Evolutionary conservation across 1,140 invertebrate species (phyloP), one percentile per base, ranked within the genome.

Genomic region (Lepidurus couesii): DNA sequence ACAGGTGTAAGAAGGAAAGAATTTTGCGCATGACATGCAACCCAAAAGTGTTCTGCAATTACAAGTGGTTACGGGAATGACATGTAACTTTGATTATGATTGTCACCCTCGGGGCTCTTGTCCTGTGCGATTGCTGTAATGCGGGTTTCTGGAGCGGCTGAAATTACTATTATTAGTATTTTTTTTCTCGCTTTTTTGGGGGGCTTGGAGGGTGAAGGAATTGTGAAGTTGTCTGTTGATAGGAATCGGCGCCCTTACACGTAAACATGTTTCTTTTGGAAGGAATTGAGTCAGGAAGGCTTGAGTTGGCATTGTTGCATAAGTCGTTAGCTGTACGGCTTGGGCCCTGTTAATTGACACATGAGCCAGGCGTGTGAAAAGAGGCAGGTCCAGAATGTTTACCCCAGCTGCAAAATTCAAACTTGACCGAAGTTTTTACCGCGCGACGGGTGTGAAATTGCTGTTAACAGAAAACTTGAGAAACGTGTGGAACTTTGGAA

Each of bases 321-420:
- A n/a, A 65, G 53, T 65, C 53, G 21, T 65, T 65, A 65, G 53
- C 21, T 47, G 16, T 21, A 65, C 16, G 53, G 16, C 21, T 65
- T 9, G 53, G 21, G 53, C 13, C 53, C 21, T 21, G 53, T 65
- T 65, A 65, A 65, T 65, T 65, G 53, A 65, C 53, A 65, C 53
- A 65, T 65, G 53, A 65, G 53, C 53, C 53, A n/a, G 53, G 53
- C 53, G 53, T 65, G 53, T 65, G 53, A 65, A 65, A 65, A 65
- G 53, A 65, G 53, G 45, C 45, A 47, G 10, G 45, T 65, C 4
- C 21, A 34, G 34, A 21, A 9, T 65, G n/a, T 21, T 65, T 65
- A 65, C n/a, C 53, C 21, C 53, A 65, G 53, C 53, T 65, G 53
- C 9, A 34, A 34, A 3, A 34, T 34, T 34, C 34, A 3, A 34